Conservation (phyloP, 53 echinoderm and acorn worm genomes). For the Stichopus horrens region DNA sequence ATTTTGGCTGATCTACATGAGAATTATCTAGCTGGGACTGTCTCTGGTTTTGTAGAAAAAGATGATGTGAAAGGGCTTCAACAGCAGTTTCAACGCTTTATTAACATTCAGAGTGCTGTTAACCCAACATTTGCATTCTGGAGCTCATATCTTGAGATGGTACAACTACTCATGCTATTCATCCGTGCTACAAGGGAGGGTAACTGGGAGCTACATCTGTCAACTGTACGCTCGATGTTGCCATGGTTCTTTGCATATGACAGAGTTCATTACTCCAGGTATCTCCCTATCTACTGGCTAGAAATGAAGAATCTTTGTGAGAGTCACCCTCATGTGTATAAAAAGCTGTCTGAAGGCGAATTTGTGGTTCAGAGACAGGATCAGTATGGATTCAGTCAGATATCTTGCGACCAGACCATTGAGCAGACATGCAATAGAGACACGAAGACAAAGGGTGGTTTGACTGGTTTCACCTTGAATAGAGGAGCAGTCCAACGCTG, state of each 20-base stretch:
- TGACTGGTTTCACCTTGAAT: conserved; percentile 57
- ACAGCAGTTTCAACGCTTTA: conserved; percentile 5
- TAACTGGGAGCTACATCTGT: conserved; percentile 64
- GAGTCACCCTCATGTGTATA: conserved; percentile 52
- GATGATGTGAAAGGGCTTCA: background rate
- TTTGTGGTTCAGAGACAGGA: conserved; percentile 76
- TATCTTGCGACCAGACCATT: conserved; percentile 63
- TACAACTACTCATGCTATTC: conserved; percentile 34
- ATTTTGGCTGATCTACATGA: conserved; percentile 2
- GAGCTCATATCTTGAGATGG: conserved; percentile 48
- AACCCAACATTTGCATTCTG: conserved; percentile 47
- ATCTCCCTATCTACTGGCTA: conserved; percentile 67
- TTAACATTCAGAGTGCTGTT: background rate
- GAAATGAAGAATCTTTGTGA: conserved; percentile 57
- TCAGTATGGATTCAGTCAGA: conserved; percentile 57
- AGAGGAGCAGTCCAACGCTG: conserved; percentile 65
- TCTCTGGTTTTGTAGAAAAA: background rate
- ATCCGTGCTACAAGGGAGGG: conserved; percentile 48
- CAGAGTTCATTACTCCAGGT: conserved; percentile 64
- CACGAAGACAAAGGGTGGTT: conserved; percentile 68
- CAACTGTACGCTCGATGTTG: conserved; percentile 52
- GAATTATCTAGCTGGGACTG: background rate
- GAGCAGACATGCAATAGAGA: conserved; percentile 72
- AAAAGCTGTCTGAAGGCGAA: conserved; percentile 45
- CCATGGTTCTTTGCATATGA: conserved; percentile 70